Base-by-base conservation (phyloP, 1,140 invertebrate species). In the Anastrepha obliqua region DNA sequence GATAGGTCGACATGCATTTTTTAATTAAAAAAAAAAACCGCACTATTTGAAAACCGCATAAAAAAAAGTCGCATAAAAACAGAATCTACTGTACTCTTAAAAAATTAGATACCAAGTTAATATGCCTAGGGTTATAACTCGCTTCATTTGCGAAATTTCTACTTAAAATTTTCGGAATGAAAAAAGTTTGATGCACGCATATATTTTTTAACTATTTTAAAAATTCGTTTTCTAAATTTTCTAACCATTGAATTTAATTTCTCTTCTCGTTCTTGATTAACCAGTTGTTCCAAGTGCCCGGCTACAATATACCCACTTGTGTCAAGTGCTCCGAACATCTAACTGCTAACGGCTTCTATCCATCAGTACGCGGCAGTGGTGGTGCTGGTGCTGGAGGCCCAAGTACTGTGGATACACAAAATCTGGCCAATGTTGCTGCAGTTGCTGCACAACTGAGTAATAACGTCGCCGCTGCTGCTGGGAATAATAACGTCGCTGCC, bases 301-400 rank as follows among this genome's bases (percentile, higher is more conserved):
- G 92, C 87, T 93, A 93, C 90, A 93, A 91, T 89, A 91, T 93
- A 90, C 92, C 92, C 89, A 93, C 92, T 88, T 93, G 92, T 91
- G 91, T 92, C 29, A 92, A 92, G 90, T 93, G 92, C 90, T 93
- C 92, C 51, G 92, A 93, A 89, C 92, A 92, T 90, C 90, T 93
- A 88, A 93, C 92, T 87, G 91, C 89, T 87, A 93, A 93, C 88
- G 92, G 90, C 87, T 92, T 93, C 86, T 92, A 93, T 92, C 92
- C 92, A 87, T 88, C 92, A 85, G 86, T 86, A 86, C 89, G 90
- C 29, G 89, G 88, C 62, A 89, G 89, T 67, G 88, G 89, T 59
- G 74, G 47, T 5, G 74, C 47, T 55, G 74, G 44, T 13, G n/a
- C 44, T 20, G 67, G 67, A n/a, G 70, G 44, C 15, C 2, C 74